These are phyloP conservation scores for Lagria hirta DNA, from an alignment of 2,888 invertebrate genomes.

Conservation along the genomic window DNA sequence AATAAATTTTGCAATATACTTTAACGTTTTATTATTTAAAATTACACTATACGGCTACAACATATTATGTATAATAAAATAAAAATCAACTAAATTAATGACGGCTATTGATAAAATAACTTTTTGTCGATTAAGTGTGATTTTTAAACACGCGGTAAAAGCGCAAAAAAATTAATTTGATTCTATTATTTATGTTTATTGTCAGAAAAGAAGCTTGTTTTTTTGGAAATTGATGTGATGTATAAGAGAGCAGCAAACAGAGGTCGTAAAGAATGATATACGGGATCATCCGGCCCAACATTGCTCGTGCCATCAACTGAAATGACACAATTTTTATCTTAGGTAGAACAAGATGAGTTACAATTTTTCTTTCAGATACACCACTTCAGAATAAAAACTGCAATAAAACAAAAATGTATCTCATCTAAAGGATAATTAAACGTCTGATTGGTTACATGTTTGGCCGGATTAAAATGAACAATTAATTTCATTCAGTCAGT, in stretches of 20 bases:
- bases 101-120: too few relatives aligned
- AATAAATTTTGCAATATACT: too few relatives aligned
- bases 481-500: constrained; percentile 14
- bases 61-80: too few relatives aligned
- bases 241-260: constrained; percentile 19
- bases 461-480: constrained; percentile 15
- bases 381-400: not conserved
- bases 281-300: constrained; percentile 36
- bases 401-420: constrained; percentile 9
- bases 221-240: constrained; percentile 20
- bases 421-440: constrained; percentile 13
- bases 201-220: constrained; percentile 1
- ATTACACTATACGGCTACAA: too few relatives aligned
- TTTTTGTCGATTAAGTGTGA: too few relatives aligned
- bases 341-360: constrained; percentile 17
- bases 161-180: constrained; percentile 1
- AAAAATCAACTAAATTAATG: too few relatives aligned
- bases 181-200: constrained; percentile 18
- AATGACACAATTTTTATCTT: constrained; percentile 40
- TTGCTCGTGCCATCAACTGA: constrained; percentile 34
- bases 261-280: constrained; percentile 41
- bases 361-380: constrained; percentile 1
- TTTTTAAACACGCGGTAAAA: not conserved
- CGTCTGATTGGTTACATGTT: constrained; percentile 11
- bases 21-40: too few relatives aligned